Evolutionary conservation across 1,140 invertebrate genomes (phyloP).

Genomic region (Drosophila truncata): DNA sequence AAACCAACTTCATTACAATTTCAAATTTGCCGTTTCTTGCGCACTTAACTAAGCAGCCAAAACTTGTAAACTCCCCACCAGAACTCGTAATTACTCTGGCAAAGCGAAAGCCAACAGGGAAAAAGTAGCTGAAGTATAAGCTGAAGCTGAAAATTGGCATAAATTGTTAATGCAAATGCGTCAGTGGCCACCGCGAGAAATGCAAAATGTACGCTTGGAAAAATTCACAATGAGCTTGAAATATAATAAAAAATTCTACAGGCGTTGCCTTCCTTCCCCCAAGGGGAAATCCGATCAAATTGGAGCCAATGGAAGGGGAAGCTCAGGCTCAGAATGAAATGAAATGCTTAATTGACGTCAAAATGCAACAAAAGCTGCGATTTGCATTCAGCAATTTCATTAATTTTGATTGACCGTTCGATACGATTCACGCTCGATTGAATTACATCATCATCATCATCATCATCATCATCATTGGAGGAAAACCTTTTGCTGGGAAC

Average conservation of each 20-base stretch:
- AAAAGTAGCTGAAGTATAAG: constrained; percentile 10
- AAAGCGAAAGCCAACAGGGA: constrained; percentile 22
- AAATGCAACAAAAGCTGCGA: constrained; percentile 52
- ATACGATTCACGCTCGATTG: constrained; percentile 42
- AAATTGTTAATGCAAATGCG: constrained; percentile 67
- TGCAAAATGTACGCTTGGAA: constrained; percentile 28
- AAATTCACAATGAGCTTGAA: constrained; percentile 28
- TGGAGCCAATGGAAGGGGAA: neutral
- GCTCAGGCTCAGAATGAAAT: constrained; percentile 10
- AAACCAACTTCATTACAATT: constrained; percentile 71
- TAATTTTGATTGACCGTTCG: constrained; percentile 50
- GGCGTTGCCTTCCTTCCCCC: constrained; percentile 4
- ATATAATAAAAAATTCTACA: constrained; percentile 41
- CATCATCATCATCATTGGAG: neutral
- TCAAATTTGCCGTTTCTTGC: constrained; percentile 64
- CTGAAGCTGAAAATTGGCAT: constrained; percentile 47
- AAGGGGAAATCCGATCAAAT: constrained; percentile 20
- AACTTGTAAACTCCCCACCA: constrained; percentile 41
- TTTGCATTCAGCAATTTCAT: constrained; percentile 60
- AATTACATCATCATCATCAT: constrained; percentile 17
- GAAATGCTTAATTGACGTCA: constrained; percentile 60
- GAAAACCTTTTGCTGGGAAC: constrained; percentile 13
- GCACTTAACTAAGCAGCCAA: constrained; percentile 42
- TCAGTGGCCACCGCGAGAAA: constrained; percentile 16
- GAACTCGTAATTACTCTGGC: constrained; percentile 58